These are phyloP conservation scores for Drosophila bocqueti DNA, from an alignment of 1,140 invertebrate genomes.

Conservation along the genomic window DNA sequence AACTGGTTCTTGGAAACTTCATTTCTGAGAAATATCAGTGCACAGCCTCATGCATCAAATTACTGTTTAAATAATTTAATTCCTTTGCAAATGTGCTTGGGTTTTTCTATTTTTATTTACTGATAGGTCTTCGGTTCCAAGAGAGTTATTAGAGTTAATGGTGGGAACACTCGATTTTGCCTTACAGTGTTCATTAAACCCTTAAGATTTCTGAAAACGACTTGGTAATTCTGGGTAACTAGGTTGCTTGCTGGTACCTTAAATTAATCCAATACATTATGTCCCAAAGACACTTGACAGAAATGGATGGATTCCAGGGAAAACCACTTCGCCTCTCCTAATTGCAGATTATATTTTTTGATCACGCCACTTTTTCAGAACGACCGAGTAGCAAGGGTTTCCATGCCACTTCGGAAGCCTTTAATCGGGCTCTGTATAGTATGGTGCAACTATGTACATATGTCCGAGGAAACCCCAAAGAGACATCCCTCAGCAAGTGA, in stretches of 20 bases:
- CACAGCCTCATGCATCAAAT: constrained; percentile 1
- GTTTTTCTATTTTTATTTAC: background rate
- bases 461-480: background rate
- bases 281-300: constrained; percentile 2
- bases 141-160: no score
- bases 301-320: constrained; percentile 8
- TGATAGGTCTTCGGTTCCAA: background rate
- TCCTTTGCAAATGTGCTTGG: background rate
- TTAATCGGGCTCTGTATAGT: background rate
- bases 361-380: background rate
- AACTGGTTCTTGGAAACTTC: background rate
- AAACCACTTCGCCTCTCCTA: background rate
- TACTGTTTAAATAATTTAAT: constrained; percentile 1
- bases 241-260: background rate
- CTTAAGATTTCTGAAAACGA: background rate
- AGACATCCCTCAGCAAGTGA: background rate
- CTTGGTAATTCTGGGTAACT: background rate
- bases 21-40: background rate
- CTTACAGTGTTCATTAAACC: background rate
- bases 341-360: constrained; percentile 2
- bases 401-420: background rate
- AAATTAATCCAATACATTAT: constrained; percentile 8
- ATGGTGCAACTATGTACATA: background rate
- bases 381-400: background rate
- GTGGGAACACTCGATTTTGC: background rate